A percentile compares a stretch with the other conserved stretches of the same genome.
phyloP scores from a whole-genome alignment of 2,113 vertebrate species.

The Colossoma macropomum region DNA sequence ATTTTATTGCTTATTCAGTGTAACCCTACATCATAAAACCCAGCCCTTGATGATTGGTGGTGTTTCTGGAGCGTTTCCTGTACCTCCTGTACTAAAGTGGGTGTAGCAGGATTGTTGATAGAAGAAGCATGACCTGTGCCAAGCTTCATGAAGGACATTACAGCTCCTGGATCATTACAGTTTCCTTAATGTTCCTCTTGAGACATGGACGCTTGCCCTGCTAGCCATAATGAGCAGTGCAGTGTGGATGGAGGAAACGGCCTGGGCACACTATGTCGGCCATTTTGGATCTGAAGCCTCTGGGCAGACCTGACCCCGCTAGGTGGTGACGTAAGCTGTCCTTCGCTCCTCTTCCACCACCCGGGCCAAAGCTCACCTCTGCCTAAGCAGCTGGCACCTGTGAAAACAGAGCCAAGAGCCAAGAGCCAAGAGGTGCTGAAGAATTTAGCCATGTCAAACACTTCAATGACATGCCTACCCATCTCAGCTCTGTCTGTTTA shows the following conservation, averaged over 20 bases:
- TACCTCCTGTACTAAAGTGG: slow-evolving; percentile 4
- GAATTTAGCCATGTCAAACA: slow-evolving; percentile 29
- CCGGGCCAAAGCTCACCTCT: neutral
- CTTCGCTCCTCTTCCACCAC: slow-evolving; percentile 20
- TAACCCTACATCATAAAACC: neutral
- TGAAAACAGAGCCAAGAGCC: slow-evolving; percentile 61
- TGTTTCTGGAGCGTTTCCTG: slow-evolving; percentile 44
- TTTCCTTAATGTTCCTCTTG: slow-evolving; percentile 53
- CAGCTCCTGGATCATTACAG: slow-evolving; percentile 12
- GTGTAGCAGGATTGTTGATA: slow-evolving; percentile 35
- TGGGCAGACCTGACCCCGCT: slow-evolving; percentile 47
- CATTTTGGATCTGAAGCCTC: slow-evolving; percentile 23
- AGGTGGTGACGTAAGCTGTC: slow-evolving; percentile 49
- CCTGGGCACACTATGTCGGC: slow-evolving; percentile 9
- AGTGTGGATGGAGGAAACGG: slow-evolving; percentile 29
- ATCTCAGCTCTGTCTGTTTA: slow-evolving; percentile 15
- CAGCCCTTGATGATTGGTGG: neutral
- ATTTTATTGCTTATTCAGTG: neutral
- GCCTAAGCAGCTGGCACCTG: slow-evolving; percentile 52
- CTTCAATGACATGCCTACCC: slow-evolving; percentile 22
- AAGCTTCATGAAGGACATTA: slow-evolving; percentile 35
- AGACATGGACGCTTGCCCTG: slow-evolving; percentile 24
- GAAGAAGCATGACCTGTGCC: slow-evolving; percentile 34
- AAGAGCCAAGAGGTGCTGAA: slow-evolving; percentile 40
- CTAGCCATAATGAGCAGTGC: slow-evolving; percentile 19